Evolutionary conservation across 1,140 invertebrate genomes (phyloP).

Genomic region (Galleria mellonella): DNA sequence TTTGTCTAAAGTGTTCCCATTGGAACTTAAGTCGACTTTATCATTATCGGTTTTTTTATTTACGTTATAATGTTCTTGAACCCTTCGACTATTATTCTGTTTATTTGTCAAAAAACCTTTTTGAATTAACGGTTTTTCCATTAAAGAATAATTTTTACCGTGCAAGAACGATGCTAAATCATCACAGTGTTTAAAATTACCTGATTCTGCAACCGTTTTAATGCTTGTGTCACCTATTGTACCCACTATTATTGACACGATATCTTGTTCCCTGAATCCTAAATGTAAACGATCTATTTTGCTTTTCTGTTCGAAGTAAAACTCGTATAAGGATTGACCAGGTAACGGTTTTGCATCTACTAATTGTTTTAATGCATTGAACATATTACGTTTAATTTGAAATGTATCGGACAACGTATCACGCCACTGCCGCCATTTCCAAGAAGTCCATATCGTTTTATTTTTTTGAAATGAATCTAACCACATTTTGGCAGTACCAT

Average conservation of each 20-base stretch:
- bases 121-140: no score
- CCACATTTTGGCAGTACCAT: slow-evolving; percentile 21
- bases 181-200: slow-evolving; percentile 8
- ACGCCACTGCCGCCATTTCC: slow-evolving; percentile 23
- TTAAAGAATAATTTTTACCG: not conserved
- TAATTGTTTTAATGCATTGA: slow-evolving; percentile 13
- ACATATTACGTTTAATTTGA: slow-evolving; percentile 22
- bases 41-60: not conserved
- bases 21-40: no score
- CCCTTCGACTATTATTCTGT: not conserved
- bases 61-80: no score
- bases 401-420: slow-evolving; percentile 15
- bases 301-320: slow-evolving; percentile 17
- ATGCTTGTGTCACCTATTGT: slow-evolving; percentile 10
- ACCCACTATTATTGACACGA: slow-evolving; percentile 13
- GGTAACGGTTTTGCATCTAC: slow-evolving; percentile 15
- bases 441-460: slow-evolving; percentile 19
- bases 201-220: slow-evolving; percentile 5
- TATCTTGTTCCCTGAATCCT: slow-evolving; percentile 7
- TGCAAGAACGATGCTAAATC: slow-evolving; percentile 11
- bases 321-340: slow-evolving; percentile 22
- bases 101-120: no score
- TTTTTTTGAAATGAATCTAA: slow-evolving; percentile 19
- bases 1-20: not conserved
- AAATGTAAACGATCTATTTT: slow-evolving; percentile 7